phyloP scores from a whole-genome alignment of 1,140 invertebrate genomes.

The Batillaria attramentaria region DNA sequence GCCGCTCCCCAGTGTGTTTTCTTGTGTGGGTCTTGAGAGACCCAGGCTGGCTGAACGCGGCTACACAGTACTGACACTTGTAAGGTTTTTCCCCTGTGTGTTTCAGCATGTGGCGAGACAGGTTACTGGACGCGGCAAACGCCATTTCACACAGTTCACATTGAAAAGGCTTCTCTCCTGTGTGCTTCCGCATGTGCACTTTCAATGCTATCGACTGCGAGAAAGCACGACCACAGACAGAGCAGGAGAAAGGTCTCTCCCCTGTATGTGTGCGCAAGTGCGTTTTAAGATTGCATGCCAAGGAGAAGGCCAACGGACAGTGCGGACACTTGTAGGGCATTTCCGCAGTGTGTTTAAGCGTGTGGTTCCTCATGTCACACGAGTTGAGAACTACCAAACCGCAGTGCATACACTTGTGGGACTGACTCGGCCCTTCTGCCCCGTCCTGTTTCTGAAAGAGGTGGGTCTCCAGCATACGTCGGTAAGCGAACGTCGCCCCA shows the following conservation, averaged over 20 bases:
- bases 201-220: constrained; percentile 8
- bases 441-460: too few species aligned
- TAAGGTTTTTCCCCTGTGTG: constrained; percentile 76
- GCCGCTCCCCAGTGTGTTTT: constrained; percentile 38
- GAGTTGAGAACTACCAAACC: constrained; percentile 36
- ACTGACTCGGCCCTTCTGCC: not conserved
- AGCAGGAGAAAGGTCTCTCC: constrained; percentile 25
- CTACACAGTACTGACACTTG: constrained; percentile 92
- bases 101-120: constrained; percentile 22
- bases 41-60: constrained; percentile 90
- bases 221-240: constrained; percentile 20
- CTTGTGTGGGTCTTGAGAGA: constrained; percentile 89
- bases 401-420: constrained; percentile 27
- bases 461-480: not conserved
- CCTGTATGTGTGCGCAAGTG: too few species aligned
- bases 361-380: constrained; percentile 39
- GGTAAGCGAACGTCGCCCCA: constrained; percentile 11
- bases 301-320: constrained; percentile 85
- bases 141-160: constrained; percentile 8
- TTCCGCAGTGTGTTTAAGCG: constrained; percentile 83
- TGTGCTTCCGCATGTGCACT: constrained; percentile 75
- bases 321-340: constrained; percentile 90
- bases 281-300: constrained; percentile 37
- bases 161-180: constrained; percentile 89
- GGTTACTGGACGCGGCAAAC: constrained; percentile 22